Conservation (phyloP, 2,888 invertebrate genomes). For the Caenorhabditis sp. region DNA sequence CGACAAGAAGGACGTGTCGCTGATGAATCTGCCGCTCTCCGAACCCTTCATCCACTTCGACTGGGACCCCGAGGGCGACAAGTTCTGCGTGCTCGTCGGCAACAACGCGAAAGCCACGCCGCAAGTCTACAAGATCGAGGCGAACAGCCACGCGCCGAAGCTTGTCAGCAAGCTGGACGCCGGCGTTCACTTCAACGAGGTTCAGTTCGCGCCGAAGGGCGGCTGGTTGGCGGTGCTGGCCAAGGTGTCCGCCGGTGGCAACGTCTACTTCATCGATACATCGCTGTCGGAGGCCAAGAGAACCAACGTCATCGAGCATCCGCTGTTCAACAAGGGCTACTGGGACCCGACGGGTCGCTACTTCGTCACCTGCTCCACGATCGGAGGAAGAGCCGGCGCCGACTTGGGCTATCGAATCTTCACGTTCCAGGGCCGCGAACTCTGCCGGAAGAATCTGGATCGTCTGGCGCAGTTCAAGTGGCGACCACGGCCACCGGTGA, state of each 20-base stretch:
- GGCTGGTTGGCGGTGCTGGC: conserved; percentile 84
- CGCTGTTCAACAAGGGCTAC: conserved; percentile 87
- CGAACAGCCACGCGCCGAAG: conserved; percentile 78
- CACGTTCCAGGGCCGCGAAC: conserved; percentile 91
- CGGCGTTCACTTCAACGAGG: conserved; percentile 79
- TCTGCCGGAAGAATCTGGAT: conserved; percentile 92
- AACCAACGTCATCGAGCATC: conserved; percentile 76
- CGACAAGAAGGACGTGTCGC: conserved; percentile 91
- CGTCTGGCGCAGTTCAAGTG: conserved; percentile 95
- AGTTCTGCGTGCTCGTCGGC: conserved; percentile 97
- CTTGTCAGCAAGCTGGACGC: conserved; percentile 80
- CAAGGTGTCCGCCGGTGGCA: conserved; percentile 77
- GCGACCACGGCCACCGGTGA: conserved; percentile 94
- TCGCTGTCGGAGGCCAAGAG: conserved; percentile 77
- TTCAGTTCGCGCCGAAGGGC: conserved; percentile 85
- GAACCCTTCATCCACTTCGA: conserved; percentile 90
- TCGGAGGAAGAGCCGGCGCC: conserved; percentile 88
- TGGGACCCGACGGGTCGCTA: conserved; percentile 99
- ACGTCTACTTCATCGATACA: conserved; percentile 81
- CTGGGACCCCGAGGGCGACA: conserved; percentile 97
- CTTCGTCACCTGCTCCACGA: conserved; percentile 95
- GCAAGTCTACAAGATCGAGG: conserved; percentile 79
- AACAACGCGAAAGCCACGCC: conserved; percentile 79
- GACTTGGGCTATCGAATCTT: conserved; percentile 95
- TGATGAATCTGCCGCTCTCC: conserved; percentile 97